Evolutionary conservation across 2,888 invertebrate species (phyloP), one percentile per base, ranked within the genome.

Genomic region (Malacosoma neustria): DNA sequence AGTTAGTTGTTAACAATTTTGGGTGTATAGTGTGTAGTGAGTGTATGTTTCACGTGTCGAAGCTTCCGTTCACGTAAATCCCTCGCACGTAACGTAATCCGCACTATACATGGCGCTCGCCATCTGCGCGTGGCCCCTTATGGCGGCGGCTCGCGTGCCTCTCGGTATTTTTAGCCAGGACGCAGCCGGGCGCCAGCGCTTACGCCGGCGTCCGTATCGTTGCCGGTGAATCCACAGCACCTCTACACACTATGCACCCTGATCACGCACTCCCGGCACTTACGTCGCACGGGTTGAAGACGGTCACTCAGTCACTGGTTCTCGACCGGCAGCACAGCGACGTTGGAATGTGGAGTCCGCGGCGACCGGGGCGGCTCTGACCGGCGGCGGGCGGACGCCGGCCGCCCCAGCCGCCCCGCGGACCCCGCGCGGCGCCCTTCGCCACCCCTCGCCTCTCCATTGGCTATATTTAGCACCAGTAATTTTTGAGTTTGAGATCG

Each of bases 331-430:
- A 79, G 79, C 81, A 76, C 79, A 77, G 80, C 84, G 79, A 77
- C 85, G 89, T 88, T 89, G 89, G 89, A 89, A 89, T 89, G 89
- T 89, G 88, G 88, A 89, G 89, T 89, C 89, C 89, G 89, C 89
- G 87, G 87, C 88, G 88, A 88, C 88, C 88, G 86, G 81, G 87
- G 89, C 89, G 88, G 89, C 89, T 89, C 89, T 89, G 89, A 56
- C 57, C 63, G 64, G 57, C 49, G 57, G 54, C 56, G 57, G 53
- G 48, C 44, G 54, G 50, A 48, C 54, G 51, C 52, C 56, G 54
- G 48, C 42, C 39, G 41, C 54, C 45, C 52, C 52, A 52, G 46
- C 43, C 45, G 29, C 48, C 51, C 46, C 38, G 42, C 44, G 39
- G 40, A 32, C 47, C 46, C 40, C 46, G 38, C 29, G 55, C 14